Evolutionary conservation across 2,888 invertebrate species (phyloP), one percentile per base, ranked within the genome.

Genomic region (Iphiclides podalirius): DNA sequence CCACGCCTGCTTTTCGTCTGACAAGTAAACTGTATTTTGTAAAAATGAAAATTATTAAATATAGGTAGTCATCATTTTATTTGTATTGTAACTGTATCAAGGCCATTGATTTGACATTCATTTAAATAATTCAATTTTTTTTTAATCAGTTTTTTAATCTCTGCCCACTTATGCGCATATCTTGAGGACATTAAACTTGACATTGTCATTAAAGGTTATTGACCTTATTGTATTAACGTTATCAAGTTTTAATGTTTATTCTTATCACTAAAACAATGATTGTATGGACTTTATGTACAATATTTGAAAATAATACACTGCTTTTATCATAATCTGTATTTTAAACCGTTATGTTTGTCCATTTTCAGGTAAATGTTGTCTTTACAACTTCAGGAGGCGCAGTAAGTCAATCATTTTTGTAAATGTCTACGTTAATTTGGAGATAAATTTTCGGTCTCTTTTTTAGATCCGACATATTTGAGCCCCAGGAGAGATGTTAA

Each of bases 361-460:
- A 15, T 31, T 28, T 40, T 11, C 40, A 31, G 31, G 31, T 31
- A 40, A 15, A 40, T 28, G n/a, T 6, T 20, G 14, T 13, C 28
- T 12, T 28, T 28, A 11, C n/a, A 8, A 4, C 12, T 2, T n/a
- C 11, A 8, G 40, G 38, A 11, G 23, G 11, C 28, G 11, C 40
- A 40, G 40, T 40, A 40, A 40, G 40, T 40, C 11, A 40, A 26
- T 14, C 4, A 16, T 40, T 40, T 15, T 40, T 13, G 31, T 11
- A n/a, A 40, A 40, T 31, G 14, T 40, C 40, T 40, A 26, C 31
- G 15, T 28, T 28, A 28, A 40, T 40, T 40, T 28, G 40, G 15
- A 40, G 40, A 40, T 28, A 7, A 40, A 28, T 31, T 40, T 28
- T 14, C 16, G 26, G 14, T 31, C n/a, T 15, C n/a, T 31, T 31